phyloP scores from a whole-genome alignment of 1,140 invertebrate species.

The Maniola jurtina region DNA sequence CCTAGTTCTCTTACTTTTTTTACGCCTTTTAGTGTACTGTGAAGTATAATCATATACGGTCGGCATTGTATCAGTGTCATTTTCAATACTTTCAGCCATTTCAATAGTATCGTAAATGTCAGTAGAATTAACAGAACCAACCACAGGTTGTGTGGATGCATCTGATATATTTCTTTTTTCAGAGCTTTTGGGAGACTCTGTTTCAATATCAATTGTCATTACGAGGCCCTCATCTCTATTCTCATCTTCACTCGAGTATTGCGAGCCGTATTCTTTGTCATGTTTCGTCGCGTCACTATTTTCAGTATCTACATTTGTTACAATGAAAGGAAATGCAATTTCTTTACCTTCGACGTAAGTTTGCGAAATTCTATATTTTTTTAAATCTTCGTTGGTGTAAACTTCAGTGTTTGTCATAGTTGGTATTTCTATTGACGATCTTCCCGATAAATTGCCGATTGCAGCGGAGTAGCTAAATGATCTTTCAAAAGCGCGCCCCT shows the following conservation, averaged over 20 bases:
- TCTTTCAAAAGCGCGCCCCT: constrained; percentile 54
- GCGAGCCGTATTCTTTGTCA: constrained; percentile 38
- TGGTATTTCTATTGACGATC: constrained; percentile 68
- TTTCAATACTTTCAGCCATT: constrained; percentile 38
- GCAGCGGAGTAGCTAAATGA: constrained; percentile 71
- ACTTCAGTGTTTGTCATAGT: constrained; percentile 61
- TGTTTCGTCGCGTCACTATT: constrained; percentile 15
- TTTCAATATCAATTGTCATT: constrained; percentile 67
- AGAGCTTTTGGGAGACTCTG: constrained; percentile 52
- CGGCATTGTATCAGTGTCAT: constrained; percentile 39
- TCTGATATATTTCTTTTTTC: constrained; percentile 49
- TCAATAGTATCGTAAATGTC: constrained; percentile 65
- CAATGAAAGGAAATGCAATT: constrained; percentile 52
- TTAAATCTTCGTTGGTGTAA: constrained; percentile 68
- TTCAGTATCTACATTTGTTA: constrained; percentile 41
- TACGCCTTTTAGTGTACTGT: constrained; percentile 53
- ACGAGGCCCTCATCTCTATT: constrained; percentile 48
- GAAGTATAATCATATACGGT: constrained; percentile 48
- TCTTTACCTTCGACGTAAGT: constrained; percentile 71
- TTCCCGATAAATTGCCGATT: constrained; percentile 55
- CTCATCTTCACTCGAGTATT: constrained; percentile 63
- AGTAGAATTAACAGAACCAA: constrained; percentile 41
- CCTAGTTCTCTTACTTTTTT: constrained; percentile 45
- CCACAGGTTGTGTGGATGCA: constrained; percentile 50
- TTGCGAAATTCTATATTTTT: constrained; percentile 69